Conservation (phyloP, 2,888 invertebrate genomes). For the Lucinisca nassula region DNA sequence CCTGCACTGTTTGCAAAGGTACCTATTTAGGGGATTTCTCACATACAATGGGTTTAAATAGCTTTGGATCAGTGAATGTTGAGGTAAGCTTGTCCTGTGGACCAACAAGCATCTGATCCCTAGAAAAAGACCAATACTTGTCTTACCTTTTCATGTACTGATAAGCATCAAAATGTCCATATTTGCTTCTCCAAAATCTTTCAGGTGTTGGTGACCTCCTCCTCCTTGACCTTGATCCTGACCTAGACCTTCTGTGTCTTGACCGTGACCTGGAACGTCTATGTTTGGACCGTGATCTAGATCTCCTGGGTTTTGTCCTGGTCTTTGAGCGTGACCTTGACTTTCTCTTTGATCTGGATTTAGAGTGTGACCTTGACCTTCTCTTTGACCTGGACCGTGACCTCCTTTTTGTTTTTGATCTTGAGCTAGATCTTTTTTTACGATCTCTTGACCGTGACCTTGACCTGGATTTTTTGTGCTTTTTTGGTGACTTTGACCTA, state of each 20-base stretch:
- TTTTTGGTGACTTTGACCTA: constrained; percentile 73
- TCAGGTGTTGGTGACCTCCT: constrained; percentile 48
- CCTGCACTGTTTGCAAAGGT: no score
- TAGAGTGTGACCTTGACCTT: constrained; percentile 49
- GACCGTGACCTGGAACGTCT: constrained; percentile 26
- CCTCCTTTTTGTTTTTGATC: constrained; percentile 55
- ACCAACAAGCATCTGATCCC: no score
- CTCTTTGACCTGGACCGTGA: constrained; percentile 66
- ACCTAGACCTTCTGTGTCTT: constrained; percentile 43
- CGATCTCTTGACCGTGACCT: constrained; percentile 64
- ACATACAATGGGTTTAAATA: no score
- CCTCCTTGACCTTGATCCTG: constrained; percentile 30
- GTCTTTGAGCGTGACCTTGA: constrained; percentile 53
- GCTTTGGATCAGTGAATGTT: no score
- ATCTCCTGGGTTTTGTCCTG: constrained; percentile 55
- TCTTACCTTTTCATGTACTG: constrained; percentile 35
- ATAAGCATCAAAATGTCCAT: constrained; percentile 71
- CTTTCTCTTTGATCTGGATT: constrained; percentile 21
- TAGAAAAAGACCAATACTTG: no score
- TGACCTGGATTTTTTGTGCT: constrained; percentile 59
- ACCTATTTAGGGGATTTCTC: no score
- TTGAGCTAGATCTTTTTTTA: constrained; percentile 43
- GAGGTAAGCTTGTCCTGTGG: no score
- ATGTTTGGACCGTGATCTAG: constrained; percentile 39
- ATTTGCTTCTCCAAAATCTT: constrained; percentile 64